Conservation (phyloP, 2,113 vertebrate genomes). For the Phrynosoma blainvillii region DNA sequence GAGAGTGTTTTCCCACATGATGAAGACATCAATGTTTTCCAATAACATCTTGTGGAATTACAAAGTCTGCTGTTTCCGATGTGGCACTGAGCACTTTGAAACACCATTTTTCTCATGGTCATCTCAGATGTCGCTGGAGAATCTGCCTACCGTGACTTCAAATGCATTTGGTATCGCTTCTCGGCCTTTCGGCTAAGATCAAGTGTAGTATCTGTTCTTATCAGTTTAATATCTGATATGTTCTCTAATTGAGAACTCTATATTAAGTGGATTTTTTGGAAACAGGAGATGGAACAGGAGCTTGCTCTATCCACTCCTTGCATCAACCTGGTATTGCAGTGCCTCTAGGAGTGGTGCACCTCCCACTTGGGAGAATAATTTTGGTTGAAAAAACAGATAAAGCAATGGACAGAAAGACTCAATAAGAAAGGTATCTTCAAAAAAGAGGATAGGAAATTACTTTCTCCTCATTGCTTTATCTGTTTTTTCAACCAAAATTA, state of each 20-base stretch:
- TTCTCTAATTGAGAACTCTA: neutral
- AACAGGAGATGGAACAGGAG: neutral
- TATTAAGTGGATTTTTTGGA: constrained; percentile 13
- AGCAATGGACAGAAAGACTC: too few relatives aligned
- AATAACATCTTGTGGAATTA: neutral
- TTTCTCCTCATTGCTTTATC: too few relatives aligned
- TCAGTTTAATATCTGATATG: constrained; percentile 13
- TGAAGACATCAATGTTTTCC: neutral
- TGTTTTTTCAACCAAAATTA: too few relatives aligned
- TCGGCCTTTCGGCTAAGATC: constrained; percentile 16
- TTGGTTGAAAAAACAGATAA: too few relatives aligned
- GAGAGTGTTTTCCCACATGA: too few relatives aligned
- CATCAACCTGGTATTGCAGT: constrained; percentile 8
- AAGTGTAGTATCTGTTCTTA: constrained; percentile 8
- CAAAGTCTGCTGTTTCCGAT: neutral
- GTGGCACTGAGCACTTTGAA: neutral
- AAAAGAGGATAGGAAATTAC: too few relatives aligned
- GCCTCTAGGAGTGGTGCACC: neutral
- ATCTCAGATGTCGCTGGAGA: accelerated
- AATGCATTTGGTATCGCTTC: neutral
- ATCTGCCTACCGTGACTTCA: accelerated
- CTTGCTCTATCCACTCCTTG: neutral
- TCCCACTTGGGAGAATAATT: neutral
- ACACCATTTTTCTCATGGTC: neutral
- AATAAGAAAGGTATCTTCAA: too few relatives aligned